A percentile compares a stretch with the other conserved stretches of the same genome.
These are phyloP conservation scores for Calidris pugnax DNA, from an alignment of 2,113 vertebrate genomes.

Conservation along the genomic window DNA sequence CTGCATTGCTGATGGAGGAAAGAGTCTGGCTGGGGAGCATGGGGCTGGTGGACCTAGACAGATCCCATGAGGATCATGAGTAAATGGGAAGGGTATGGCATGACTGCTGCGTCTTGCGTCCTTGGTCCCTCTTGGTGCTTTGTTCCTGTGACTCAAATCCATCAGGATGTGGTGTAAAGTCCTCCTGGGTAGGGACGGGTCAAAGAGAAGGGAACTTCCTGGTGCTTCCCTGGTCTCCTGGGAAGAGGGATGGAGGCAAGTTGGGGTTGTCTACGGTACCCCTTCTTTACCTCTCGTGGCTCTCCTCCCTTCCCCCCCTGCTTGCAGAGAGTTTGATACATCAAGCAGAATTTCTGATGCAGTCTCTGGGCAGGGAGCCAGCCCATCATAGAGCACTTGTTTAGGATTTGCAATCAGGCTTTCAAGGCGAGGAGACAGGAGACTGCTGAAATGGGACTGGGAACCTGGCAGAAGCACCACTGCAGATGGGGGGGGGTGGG, in stretches of 20 bases:
- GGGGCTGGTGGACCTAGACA: neutral
- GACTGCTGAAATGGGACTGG: neutral
- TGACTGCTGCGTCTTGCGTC: neutral
- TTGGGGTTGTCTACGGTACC: neutral
- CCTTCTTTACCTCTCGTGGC: neutral
- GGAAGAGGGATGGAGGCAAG: neutral
- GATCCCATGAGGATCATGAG: neutral
- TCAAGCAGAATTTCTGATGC: conserved; percentile 45
- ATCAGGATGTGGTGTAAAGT: neutral
- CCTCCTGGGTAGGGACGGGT: neutral
- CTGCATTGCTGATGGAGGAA: neutral
- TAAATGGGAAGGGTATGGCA: neutral
- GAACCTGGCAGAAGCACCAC: conserved; percentile 2
- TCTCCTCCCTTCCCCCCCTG: neutral
- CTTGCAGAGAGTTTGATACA: neutral
- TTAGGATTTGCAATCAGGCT: conserved; percentile 42
- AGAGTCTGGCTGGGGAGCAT: neutral
- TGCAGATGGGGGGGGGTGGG: neutral
- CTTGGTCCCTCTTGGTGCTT: neutral
- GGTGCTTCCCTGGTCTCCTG: neutral
- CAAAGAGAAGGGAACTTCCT: neutral
- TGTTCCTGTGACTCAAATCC: neutral
- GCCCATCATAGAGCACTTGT: neutral
- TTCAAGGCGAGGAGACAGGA: neutral
- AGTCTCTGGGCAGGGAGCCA: conserved; percentile 47